Base-by-base conservation (phyloP, 2,888 invertebrate genomes). In the Dasysyrphus albostriatus region DNA sequence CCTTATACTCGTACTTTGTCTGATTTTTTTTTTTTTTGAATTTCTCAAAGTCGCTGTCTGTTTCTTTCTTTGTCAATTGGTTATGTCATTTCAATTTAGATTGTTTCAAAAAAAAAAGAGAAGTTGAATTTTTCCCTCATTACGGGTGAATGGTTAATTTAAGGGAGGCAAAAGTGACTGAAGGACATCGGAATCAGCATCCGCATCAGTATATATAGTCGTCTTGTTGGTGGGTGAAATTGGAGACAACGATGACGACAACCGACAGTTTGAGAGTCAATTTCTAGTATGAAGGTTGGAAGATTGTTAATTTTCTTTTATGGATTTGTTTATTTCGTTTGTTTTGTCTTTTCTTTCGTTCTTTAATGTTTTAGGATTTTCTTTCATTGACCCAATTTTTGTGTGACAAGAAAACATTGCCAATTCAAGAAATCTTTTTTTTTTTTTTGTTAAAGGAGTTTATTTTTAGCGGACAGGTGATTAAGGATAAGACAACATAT, bases 61-160 rank as follows among this genome's bases (percentile, higher is more conserved):
- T 29, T 54, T 39, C 32, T 34, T 51, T 54, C 37, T 74, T 75
- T 83, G 81, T 78, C 87, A 59, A 87, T 87, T 87, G 82, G 82
- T 87, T 83, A 87, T 87, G 87, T 75, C 87, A 82, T 82, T 87
- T 83, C 83, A 87, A 87, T 87, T 83, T 81, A 72, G 65, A 87
- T 87, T 78, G 78, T 83, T 70, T 69, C 58, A 39, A 14, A 51
- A 42, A 42, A 19, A 24, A 32, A 24, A 29, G 42, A 51, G 47
- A 74, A 42, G 42, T 80, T 73, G 73, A 73, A 69, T 70, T 87
- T 72, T 67, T 75, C 47, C 42, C 78, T 83, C 87, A 87, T 83
- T 84, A 80, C 80, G 84, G 84, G 16, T 80, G 84, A 84, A 70
- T 76, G 80, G 67, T 51, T 80, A 84, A 83, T 70, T 69, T 42